These are phyloP conservation scores for Acanthosepion esculentum DNA, from an alignment of 2,888 invertebrate genomes.

Conservation along the genomic window DNA sequence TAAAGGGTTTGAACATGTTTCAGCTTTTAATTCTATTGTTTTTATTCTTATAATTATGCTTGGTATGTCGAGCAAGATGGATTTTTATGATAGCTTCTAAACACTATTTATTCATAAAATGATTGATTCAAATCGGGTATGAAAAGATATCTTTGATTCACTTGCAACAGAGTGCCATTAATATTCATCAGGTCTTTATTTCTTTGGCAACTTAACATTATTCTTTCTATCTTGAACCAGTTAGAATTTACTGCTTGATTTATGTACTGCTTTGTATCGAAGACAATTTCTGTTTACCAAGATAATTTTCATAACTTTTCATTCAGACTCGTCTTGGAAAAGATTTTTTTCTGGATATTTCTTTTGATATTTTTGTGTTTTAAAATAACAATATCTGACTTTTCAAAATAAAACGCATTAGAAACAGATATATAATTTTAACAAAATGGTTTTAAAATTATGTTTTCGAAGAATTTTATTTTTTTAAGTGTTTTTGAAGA, in stretches of 20 bases:
- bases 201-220: background rate
- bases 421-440: background rate
- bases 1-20: background rate
- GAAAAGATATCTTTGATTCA: background rate
- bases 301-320: background rate
- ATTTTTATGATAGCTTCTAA: background rate
- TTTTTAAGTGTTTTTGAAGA: no score
- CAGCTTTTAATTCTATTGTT: background rate
- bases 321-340: background rate
- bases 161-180: background rate
- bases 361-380: background rate
- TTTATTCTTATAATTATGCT: background rate
- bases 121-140: background rate
- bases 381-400: background rate
- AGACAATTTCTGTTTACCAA: background rate
- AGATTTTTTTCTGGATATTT: background rate
- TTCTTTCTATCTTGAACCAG: background rate
- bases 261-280: background rate
- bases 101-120: conserved; percentile 18
- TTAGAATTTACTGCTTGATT: background rate
- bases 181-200: background rate
- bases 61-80: background rate
- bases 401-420: background rate
- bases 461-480: no score
- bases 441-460: no score